Evolutionary conservation across 2,888 invertebrate genomes (phyloP), one percentile per base, ranked within the genome.

Genomic region (Trypoxylon attenuatum): DNA sequence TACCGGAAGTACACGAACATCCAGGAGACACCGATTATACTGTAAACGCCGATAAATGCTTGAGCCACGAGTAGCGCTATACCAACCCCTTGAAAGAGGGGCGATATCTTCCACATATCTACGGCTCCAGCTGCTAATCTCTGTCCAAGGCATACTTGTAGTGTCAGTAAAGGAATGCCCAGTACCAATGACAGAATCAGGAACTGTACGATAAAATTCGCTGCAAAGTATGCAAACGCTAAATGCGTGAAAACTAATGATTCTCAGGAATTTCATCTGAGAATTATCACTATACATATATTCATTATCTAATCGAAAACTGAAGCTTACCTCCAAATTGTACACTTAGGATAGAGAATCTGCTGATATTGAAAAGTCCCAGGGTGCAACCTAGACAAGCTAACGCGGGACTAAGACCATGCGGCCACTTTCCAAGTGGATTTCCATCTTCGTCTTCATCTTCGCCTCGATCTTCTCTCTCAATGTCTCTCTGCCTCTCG

Each of bases 61-160:
- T 96, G 96, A 4, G 93, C 91, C 59, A 94, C 87, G 18, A 96
- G 89, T 72, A 96, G 87, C 0, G 96, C 92, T 51, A 96, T 92
- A 15, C 96, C 96, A 16, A 96, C 94, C 2, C 97, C 96, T 88
- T 94, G 94, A 85, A 96, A 96, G 76, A 96, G 91, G 0, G 97
- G 97, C 54, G 96, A 96, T 80, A 96, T 96, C 80, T 91, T 91
- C 96, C 96, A 97, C 96, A 96, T 96, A 78, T 96, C 95, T 62
- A 96, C 91, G 1, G 95, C 94, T 0, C 96, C 96, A 0, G 95
- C 91, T 45, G 93, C 92, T 61, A 96, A 88, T 77, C 95, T 93
- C 86, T 96, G 94, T 1, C 97, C 96, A 76, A 96, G 88, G 76
- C 94, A 94, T 86, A 95, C 90, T 87, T 96, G 94, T 49, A 96